phyloP scores from a whole-genome alignment of 2,113 vertebrate genomes.

The Alligator sinensis region DNA sequence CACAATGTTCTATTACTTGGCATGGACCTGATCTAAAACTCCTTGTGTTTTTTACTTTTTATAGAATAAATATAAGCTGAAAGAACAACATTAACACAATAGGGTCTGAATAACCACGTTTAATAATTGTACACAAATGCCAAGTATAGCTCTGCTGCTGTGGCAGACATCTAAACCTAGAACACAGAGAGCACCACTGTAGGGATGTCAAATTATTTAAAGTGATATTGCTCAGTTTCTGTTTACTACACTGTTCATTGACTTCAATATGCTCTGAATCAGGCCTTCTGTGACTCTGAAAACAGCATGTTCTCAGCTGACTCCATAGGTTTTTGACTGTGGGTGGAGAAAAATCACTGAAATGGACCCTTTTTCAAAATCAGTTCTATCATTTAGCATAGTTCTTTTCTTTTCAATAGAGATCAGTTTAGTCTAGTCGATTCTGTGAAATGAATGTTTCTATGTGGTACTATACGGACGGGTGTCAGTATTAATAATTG shows the following conservation, averaged over 20 bases:
- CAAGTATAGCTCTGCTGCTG: neutral
- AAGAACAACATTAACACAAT: neutral
- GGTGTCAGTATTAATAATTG: constrained; percentile 6
- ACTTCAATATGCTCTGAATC: neutral
- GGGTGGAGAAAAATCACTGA: neutral
- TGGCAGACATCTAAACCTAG: neutral
- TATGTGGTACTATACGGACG: neutral
- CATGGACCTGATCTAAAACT: neutral
- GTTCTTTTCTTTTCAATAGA: neutral
- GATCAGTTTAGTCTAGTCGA: neutral
- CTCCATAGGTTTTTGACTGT: constrained; percentile 19
- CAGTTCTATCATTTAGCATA: neutral
- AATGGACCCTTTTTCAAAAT: neutral
- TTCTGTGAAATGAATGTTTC: neutral
- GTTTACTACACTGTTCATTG: neutral
- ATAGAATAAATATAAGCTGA: neutral
- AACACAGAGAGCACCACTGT: neutral
- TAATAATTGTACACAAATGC: neutral
- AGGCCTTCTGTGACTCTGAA: neutral
- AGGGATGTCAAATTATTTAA: neutral
- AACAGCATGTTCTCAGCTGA: neutral
- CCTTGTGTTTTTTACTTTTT: neutral
- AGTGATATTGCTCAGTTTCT: neutral
- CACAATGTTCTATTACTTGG: neutral
- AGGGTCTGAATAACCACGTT: neutral